Base-by-base conservation (phyloP, 2,113 vertebrate genomes). In the Xenus cinereus region DNA sequence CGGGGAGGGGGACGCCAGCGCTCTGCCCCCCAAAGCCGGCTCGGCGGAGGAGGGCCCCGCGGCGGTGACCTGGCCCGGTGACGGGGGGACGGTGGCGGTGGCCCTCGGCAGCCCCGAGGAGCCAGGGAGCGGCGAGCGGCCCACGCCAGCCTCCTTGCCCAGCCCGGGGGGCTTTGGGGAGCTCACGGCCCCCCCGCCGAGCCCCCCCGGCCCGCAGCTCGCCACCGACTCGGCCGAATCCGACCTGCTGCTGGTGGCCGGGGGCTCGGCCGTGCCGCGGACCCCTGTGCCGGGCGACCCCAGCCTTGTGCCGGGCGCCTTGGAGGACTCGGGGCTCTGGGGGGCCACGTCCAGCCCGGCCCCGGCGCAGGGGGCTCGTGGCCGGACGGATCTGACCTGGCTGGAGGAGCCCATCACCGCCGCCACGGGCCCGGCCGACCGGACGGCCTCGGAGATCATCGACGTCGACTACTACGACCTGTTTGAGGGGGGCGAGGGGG, bases 391-490 rank as follows among this genome's bases (percentile, higher is more conserved):
- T 75, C 97, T 97, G 15, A 95, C 97, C 7, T 96, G 98, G 95
- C 94, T 98, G 11, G 96, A 98, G 77, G 95, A 27, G 48, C 92
- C 97, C 28, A 28, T 75, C 95, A 54, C 94, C 48, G 71, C 95
- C 35, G 66, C 96, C 82, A 66, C 97, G 41, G 76, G 73, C 86
- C 96, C 97, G 14, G 90, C 69, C 0, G 84, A 98, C 5, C 97
- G 78, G 5, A 48, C 94, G 7, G 94, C 87, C 17, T 95, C 97
- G 3, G 98, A 98, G 32, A 96, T 98, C 72, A 97, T 99, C 21
- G 98, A 98, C 6, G 98, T 99, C 11, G 98, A 99, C 88, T 99
- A 99, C 96, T 98, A 99, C 2, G 98, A 99, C 93, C 97, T 98
- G 1, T 94, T 98, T 10, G 98, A 98, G 4, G 69, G 98, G 64